Evolutionary conservation across 2,888 invertebrate species (phyloP).

Genomic region (Villa cingulata): DNA sequence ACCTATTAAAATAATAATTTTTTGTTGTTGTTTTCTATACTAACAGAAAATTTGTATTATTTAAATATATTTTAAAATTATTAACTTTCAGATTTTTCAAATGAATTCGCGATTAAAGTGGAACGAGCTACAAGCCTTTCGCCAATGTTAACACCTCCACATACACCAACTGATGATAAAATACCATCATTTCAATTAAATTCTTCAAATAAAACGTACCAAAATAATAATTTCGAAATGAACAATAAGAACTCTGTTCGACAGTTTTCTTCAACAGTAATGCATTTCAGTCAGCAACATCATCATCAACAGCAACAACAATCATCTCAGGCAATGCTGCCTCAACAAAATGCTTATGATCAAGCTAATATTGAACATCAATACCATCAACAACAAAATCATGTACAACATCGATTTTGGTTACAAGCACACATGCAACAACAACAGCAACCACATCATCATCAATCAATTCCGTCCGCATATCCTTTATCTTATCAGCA

Average conservation of each 20-base stretch:
- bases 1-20: no score
- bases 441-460: slow-evolving; percentile 12
- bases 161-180: slow-evolving; percentile 50
- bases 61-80: not conserved
- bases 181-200: slow-evolving; percentile 7
- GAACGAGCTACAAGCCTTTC: slow-evolving; percentile 43
- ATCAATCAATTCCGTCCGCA: slow-evolving; percentile 2
- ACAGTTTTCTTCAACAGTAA: not conserved
- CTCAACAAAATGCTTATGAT: not conserved
- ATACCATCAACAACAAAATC: slow-evolving; percentile 5
- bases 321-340: not conserved
- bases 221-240: slow-evolving; percentile 21
- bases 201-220: slow-evolving; percentile 12
- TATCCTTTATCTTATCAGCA: slow-evolving; percentile 19
- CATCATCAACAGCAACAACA: slow-evolving; percentile 4
- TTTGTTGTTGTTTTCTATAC: no score
- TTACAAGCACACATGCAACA: slow-evolving; percentile 12
- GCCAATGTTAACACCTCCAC: slow-evolving; percentile 57
- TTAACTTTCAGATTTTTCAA: slow-evolving; percentile 40
- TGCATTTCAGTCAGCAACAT: not conserved
- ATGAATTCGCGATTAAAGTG: slow-evolving; percentile 47
- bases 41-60: no score
- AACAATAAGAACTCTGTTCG: slow-evolving; percentile 13
- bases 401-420: slow-evolving; percentile 2
- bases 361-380: slow-evolving; percentile 2